A percentile compares a stretch with the other conserved stretches of the same genome.
phyloP scores from a whole-genome alignment of 2,797 vertebrate species.

The Typhlichthys subterraneus region DNA sequence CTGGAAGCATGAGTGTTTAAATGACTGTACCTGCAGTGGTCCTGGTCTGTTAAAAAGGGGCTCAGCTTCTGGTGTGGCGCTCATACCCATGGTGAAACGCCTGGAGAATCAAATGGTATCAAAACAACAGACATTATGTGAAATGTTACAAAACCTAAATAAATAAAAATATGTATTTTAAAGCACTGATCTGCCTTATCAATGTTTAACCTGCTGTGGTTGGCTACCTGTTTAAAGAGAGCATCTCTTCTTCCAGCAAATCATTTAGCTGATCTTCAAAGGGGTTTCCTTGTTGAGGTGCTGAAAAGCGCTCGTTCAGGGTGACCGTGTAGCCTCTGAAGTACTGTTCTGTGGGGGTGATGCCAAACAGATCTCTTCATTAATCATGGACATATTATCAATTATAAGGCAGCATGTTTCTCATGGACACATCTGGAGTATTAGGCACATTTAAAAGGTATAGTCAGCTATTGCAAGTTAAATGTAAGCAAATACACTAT shows the following conservation, averaged over 20 bases:
- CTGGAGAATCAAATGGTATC: slow-evolving; percentile 57
- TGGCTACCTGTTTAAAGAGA: slow-evolving; percentile 81
- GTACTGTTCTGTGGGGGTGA: slow-evolving; percentile 78
- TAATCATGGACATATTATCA: no score
- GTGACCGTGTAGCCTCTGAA: slow-evolving; percentile 80
- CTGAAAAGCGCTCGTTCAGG: slow-evolving; percentile 89
- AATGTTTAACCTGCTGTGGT: no score
- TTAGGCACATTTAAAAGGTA: no score
- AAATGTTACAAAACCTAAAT: no score
- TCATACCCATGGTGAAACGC: slow-evolving; percentile 77
- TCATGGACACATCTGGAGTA: no score
- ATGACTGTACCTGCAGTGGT: slow-evolving; percentile 73
- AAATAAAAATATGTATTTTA: no score
- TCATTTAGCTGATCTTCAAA: slow-evolving; percentile 53
- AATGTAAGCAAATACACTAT: no score
- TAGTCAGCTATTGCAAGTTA: no score
- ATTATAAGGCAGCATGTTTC: no score
- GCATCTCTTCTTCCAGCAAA: slow-evolving; percentile 67
- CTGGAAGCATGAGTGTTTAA: no score
- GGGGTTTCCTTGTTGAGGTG: slow-evolving; percentile 56
- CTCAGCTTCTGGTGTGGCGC: slow-evolving; percentile 65
- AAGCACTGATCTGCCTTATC: no score
- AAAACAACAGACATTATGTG: not conserved
- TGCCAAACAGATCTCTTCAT: not conserved
- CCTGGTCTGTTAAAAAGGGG: slow-evolving; percentile 73